Conservation (phyloP, 1,140 invertebrate genomes). For the Lepidurus arcticus region DNA sequence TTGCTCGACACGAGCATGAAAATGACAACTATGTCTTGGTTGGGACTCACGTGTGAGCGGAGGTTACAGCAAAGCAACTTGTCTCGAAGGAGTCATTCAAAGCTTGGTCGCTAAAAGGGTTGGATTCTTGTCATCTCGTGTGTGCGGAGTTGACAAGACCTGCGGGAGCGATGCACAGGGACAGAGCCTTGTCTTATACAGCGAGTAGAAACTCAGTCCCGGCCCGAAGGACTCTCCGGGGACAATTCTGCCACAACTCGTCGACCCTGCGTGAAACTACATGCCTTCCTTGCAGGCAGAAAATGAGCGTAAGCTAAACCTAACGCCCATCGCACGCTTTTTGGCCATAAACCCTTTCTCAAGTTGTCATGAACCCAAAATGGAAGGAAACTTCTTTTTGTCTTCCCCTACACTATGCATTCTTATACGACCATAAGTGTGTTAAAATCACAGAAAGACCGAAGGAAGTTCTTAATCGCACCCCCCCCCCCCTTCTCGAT, state of each 20-base stretch:
- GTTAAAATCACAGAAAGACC: too few relatives aligned
- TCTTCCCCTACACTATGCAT: too few relatives aligned
- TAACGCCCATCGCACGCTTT: not conserved
- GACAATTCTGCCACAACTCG: not conserved
- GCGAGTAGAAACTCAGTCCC: not conserved
- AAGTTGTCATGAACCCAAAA: not conserved
- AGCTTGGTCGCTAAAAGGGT: not conserved
- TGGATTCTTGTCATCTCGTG: slow-evolving; percentile 15
- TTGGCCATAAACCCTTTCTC: not conserved
- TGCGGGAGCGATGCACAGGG: not conserved
- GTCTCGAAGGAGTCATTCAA: not conserved
- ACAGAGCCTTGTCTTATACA: not conserved
- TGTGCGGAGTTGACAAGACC: slow-evolving; percentile 13
- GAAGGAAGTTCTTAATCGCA: too few relatives aligned
- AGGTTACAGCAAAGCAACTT: not conserved
- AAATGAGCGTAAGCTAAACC: not conserved
- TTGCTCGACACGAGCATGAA: too few relatives aligned
- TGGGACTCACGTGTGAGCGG: too few relatives aligned
- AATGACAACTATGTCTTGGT: too few relatives aligned
- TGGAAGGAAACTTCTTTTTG: not conserved
- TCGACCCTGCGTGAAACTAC: not conserved
- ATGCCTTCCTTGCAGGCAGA: not conserved
- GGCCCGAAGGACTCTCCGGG: not conserved
- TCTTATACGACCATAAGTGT: too few relatives aligned
- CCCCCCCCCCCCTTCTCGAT: too few relatives aligned